Evolutionary conservation across 2,113 vertebrate genomes (phyloP), one percentile per base, ranked within the genome.

Genomic region (Opisthocomus hoazin): DNA sequence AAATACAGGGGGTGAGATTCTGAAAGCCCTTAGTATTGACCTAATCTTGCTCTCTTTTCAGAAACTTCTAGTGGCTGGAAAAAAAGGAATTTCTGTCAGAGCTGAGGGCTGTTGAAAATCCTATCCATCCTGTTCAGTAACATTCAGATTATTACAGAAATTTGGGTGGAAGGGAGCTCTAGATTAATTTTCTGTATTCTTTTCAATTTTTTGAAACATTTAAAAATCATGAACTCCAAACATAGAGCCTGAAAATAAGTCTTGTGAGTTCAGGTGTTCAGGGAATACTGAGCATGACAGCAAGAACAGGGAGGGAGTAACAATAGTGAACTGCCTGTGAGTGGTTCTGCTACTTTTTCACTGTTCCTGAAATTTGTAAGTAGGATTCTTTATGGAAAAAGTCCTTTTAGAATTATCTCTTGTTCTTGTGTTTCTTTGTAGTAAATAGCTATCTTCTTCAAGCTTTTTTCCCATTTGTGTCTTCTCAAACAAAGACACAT

Each of bases 321-420:
- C 0, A 0, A 8, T 15, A 6, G 24, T 79, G 26, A 85, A 7
- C 11, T 53, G 5, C 10, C 16, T 45, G 3, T 14, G 8, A 51
- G 9, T 37, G 30, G 9, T 68, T 75, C 50, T 82, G 37, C 4
- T 46, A 34, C 21, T 19, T 75, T 70, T 74, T 30, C 32, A 50
- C 3, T 65, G n/a, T n/a, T 80, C 24, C 12, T 65, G 21, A 37
- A 79, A 82, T 58, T 1, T 32, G 0, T 64, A 57, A 79, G 10
- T 11, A 71, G 27, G 15, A 41, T 45, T 85, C 57, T 56, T 75
- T 57, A 61, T 27, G 17, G 13, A 69, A 94, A 66, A 68, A 5
- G 2, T 2, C 13, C 10, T 79, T 50, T 50, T 39, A 60, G 9
- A 89, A 64, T 51, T 82, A 43, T 4, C 2, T 37, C 8, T 73